phyloP scores from a whole-genome alignment of 2,113 vertebrate species.

The Lipophrys pholis region DNA sequence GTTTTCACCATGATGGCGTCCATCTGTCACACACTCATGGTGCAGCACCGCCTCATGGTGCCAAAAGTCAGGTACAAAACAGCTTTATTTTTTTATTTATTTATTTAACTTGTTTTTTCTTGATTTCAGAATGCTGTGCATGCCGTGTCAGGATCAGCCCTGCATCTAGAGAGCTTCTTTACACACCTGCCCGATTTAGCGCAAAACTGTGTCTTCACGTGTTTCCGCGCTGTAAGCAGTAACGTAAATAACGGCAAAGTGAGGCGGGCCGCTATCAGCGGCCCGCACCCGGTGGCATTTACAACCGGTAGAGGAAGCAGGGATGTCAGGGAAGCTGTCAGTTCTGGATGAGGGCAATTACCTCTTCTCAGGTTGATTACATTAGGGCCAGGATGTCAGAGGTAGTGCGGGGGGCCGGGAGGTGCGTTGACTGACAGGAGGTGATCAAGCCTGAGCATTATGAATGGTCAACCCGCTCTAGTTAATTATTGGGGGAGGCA shows the following conservation, averaged over 20 bases:
- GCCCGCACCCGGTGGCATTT: slow-evolving; percentile 83
- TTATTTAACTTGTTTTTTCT: too few relatives aligned
- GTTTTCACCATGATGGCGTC: slow-evolving; percentile 92
- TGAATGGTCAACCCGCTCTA: slow-evolving; percentile 69
- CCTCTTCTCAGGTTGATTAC: slow-evolving; percentile 85
- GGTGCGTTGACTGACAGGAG: slow-evolving; percentile 74
- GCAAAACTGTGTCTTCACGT: slow-evolving; percentile 59
- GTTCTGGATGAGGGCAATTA: slow-evolving; percentile 86
- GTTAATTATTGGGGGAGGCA: slow-evolving; percentile 80
- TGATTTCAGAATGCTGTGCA: too few relatives aligned
- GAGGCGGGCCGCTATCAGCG: slow-evolving; percentile 81
- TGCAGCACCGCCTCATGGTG: slow-evolving; percentile 98
- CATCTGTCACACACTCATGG: slow-evolving; percentile 97
- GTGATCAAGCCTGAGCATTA: slow-evolving; percentile 60
- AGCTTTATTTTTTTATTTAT: not conserved
- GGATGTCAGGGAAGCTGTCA: slow-evolving; percentile 86
- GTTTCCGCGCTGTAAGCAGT: slow-evolving; percentile 78
- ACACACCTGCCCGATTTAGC: slow-evolving; percentile 48
- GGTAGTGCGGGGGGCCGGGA: slow-evolving; percentile 67
- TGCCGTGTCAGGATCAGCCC: not conserved
- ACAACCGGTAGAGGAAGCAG: slow-evolving; percentile 85
- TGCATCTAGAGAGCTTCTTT: slow-evolving; percentile 32
- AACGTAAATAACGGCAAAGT: slow-evolving; percentile 82
- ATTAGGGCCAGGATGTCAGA: slow-evolving; percentile 86
- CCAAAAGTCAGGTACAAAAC: slow-evolving; percentile 93